A percentile compares a stretch with the other conserved stretches of the same genome.
Evolutionary conservation across 2,797 vertebrate genomes (phyloP).

Genomic region (Uromys caudimaculatus): DNA sequence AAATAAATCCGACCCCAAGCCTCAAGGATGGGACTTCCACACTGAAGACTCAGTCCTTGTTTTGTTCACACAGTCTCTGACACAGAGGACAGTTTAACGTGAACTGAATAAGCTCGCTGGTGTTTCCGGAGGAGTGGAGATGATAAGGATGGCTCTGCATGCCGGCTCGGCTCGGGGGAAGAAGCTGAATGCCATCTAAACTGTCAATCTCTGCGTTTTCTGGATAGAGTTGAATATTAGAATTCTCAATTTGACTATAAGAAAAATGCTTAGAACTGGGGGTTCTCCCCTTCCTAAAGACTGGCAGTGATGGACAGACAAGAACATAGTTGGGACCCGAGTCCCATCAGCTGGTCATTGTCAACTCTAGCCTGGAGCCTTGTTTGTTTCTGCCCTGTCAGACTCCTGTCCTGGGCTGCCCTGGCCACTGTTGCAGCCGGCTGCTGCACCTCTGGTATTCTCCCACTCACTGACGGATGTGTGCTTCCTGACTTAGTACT

Average conservation of each 20-base stretch:
- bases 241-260: conserved; percentile 77
- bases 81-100: conserved; percentile 77
- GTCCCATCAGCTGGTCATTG: background rate
- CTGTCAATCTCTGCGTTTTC: conserved; percentile 61
- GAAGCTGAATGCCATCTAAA: conserved; percentile 53
- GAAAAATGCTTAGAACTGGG: conserved; percentile 64
- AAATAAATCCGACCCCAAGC: conserved; percentile 65
- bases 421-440: background rate
- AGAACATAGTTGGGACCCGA: background rate
- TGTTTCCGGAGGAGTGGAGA: conserved; percentile 58
- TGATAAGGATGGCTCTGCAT: conserved; percentile 17
- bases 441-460: background rate
- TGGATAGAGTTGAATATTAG: conserved; percentile 70
- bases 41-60: conserved; percentile 69
- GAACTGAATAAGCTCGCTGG: conserved; percentile 69
- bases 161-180: conserved; percentile 51
- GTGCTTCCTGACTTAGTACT: background rate
- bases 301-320: background rate
- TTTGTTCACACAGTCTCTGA: conserved; percentile 71
- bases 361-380: background rate
- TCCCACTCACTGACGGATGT: background rate
- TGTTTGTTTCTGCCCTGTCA: background rate
- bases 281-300: conserved; percentile 41
- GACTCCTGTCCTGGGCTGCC: background rate
- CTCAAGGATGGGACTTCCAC: conserved; percentile 38